Percentiles rank a stretch among this genome's conserved stretches.
Evolutionary conservation across 2,888 invertebrate species (phyloP).

Genomic region (Phasia obesa): DNA sequence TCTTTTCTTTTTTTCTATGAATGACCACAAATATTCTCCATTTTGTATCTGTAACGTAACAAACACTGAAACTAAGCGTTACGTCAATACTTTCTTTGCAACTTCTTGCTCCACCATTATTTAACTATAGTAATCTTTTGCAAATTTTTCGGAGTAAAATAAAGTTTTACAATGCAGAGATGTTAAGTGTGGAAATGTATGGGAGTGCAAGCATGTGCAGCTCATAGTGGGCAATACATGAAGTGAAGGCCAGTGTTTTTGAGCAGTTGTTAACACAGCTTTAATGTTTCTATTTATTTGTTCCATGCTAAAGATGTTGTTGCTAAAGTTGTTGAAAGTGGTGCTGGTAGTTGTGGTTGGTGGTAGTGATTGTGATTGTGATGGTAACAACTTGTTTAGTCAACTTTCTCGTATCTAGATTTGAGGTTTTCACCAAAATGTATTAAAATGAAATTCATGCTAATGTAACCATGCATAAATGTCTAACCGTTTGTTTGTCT

Average conservation of each 20-base stretch:
- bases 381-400: slow-evolving; percentile 68
- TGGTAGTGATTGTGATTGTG: slow-evolving; percentile 13
- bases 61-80: slow-evolving; percentile 28
- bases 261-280: slow-evolving; percentile 64
- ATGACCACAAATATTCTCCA: slow-evolving; percentile 40
- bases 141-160: slow-evolving; percentile 18
- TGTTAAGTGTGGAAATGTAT: slow-evolving; percentile 4
- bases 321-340: neutral
- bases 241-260: slow-evolving; percentile 54
- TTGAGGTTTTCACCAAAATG: slow-evolving; percentile 61
- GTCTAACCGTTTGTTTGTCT: neutral
- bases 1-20: slow-evolving; percentile 16
- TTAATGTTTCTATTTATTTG: slow-evolving; percentile 51
- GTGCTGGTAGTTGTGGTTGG: slow-evolving; percentile 1
- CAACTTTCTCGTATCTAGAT: slow-evolving; percentile 68
- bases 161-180: slow-evolving; percentile 16
- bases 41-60: neutral
- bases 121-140: slow-evolving; percentile 24
- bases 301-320: neutral
- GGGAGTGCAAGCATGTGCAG: neutral
- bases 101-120: slow-evolving; percentile 2
- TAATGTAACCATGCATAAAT: slow-evolving; percentile 42
- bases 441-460: slow-evolving; percentile 52
- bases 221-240: slow-evolving; percentile 45
- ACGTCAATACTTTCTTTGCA: slow-evolving; percentile 14